Evolutionary conservation across 2,888 invertebrate species (phyloP), one percentile per base, ranked within the genome.

Genomic region (Lasiommata megera): DNA sequence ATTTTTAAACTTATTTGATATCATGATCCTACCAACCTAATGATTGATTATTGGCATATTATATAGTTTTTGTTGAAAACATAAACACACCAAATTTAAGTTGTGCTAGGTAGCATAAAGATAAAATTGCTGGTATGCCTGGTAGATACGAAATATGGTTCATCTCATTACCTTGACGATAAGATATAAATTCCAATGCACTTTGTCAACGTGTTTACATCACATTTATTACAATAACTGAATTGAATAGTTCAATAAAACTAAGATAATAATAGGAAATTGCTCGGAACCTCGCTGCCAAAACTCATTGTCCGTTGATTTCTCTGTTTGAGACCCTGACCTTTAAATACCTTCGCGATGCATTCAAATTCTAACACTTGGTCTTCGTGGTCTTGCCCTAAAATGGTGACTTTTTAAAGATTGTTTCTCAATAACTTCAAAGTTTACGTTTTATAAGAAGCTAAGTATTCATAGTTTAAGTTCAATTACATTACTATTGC

Each of bases 271-370:
- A n/a, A n/a, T 31, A 16, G 11, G 8, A 31, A 46, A 34, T 17
- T 47, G 9, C 12, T 7, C 17, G 36, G 37, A 12, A 37, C 12
- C 23, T 37, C 14, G 48, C 9, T 16, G 46, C 31, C 6, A 29
- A 48, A 23, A 9, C 12, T 23, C 17, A 16, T 16, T 46, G 17
- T 36, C 47, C 9, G 34, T 34, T 51, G 38, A 51, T 51, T 51
- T 51, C 51, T 51, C 51, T 51, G 28, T 29, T 50, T 40, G 14
- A 40, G 28, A 29, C 12, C 12, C 11, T 51, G 51, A 40, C 51
- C 51, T 51, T 29, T 38, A 28, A 29, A 51, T 40, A 28, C 29
- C 38, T 51, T 51, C 28, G n/a, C 38, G 38, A 34, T 34, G 34
- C 34, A 1, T 11, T 34, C 11, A 34, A 34, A 23, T 48, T 37